Evolutionary conservation across 2,797 vertebrate genomes (phyloP).

Genomic region (Aphelocoma californica): DNA sequence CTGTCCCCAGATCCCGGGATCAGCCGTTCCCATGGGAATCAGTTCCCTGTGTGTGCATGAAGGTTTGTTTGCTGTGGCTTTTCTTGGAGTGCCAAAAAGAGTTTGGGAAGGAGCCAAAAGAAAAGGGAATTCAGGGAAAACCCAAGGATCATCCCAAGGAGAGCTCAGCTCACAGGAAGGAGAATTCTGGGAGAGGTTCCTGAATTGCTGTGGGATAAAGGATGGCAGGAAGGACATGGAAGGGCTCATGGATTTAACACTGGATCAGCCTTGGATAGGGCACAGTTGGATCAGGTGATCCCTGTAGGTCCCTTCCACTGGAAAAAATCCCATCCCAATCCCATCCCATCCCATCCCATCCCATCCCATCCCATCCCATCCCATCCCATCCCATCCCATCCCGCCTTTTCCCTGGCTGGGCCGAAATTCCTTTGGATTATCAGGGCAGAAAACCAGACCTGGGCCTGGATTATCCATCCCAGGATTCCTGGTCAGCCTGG

Average conservation of each 20-base stretch:
- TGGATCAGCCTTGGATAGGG: background rate
- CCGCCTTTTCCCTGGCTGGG: background rate
- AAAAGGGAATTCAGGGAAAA: background rate
- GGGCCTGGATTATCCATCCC: background rate
- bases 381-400: too few species aligned
- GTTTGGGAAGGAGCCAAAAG: too few species aligned
- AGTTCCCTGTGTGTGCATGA: background rate
- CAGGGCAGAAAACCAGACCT: background rate
- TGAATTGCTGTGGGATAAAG: background rate
- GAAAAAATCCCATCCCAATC: background rate
- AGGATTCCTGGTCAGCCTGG: background rate
- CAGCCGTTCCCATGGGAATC: background rate
- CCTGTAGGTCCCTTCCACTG: background rate
- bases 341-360: background rate
- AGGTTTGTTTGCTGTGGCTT: background rate
- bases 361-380: background rate
- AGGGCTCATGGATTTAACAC: accelerated
- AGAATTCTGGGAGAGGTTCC: background rate
- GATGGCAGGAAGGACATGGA: background rate
- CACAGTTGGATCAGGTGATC: accelerated
- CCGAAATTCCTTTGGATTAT: background rate
- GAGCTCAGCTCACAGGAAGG: background rate
- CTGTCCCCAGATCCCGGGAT: background rate
- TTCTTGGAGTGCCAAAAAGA: background rate
- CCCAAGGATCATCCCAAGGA: accelerated